phyloP scores from a whole-genome alignment of 1,140 invertebrate genomes.

The Drosophila serrata region DNA sequence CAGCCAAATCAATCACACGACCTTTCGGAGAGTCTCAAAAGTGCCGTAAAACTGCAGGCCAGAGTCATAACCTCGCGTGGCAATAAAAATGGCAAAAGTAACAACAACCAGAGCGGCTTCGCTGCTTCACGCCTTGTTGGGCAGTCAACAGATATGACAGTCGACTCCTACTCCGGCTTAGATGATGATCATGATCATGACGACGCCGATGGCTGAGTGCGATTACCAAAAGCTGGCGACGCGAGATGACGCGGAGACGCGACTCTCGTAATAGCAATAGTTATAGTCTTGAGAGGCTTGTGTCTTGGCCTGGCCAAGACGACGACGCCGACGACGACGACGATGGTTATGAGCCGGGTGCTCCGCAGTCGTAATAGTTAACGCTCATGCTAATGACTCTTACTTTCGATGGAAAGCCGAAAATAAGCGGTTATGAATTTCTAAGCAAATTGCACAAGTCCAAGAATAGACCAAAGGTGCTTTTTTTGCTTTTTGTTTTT shows the following conservation, averaged over 20 bases:
- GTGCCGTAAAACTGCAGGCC: constrained; percentile 20
- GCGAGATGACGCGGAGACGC: constrained; percentile 20
- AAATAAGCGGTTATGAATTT: constrained; percentile 43
- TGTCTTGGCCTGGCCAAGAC: constrained; percentile 37
- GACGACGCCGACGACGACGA: constrained; percentile 6
- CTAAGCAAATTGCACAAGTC: constrained; percentile 40
- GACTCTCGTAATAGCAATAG: constrained; percentile 66
- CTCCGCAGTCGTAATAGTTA: constrained; percentile 65
- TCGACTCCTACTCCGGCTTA: constrained; percentile 1
- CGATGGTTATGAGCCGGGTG: constrained; percentile 33
- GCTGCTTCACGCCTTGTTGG: constrained; percentile 81
- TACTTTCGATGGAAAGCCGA: constrained; percentile 68
- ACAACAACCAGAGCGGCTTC: constrained; percentile 54
- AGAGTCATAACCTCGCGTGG: constrained; percentile 40
- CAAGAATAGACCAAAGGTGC: constrained; percentile 49
- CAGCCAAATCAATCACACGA: constrained; percentile 36
- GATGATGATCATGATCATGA: constrained; percentile 37
- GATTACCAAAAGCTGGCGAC: constrained; percentile 69
- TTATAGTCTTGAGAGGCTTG: constrained; percentile 39
- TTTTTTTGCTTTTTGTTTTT: constrained; percentile 23
- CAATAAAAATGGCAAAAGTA: constrained; percentile 25
- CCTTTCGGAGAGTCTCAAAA: constrained; percentile 32
- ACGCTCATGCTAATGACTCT: constrained; percentile 71
- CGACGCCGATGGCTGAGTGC: constrained; percentile 25
- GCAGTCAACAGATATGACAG: constrained; percentile 52